Percentiles rank a stretch among this genome's conserved stretches.
Conservation (phyloP, 64 coral and sea anemone species). For the Montipora sp. region DNA sequence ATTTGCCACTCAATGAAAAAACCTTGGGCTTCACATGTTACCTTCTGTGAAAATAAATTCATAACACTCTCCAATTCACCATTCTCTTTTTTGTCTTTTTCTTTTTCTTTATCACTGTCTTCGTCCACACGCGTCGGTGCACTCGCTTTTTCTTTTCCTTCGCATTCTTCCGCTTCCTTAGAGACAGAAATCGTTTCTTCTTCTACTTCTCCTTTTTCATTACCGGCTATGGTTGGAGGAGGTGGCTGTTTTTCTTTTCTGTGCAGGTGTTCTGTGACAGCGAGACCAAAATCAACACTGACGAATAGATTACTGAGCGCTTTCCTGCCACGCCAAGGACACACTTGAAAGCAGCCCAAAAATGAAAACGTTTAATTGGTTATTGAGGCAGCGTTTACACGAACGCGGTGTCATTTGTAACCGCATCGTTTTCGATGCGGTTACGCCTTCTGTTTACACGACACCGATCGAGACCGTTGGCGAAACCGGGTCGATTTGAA, state of each 20-base stretch:
- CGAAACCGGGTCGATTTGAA: too few relatives aligned
- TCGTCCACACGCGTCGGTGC: not conserved
- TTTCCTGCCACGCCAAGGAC: too few relatives aligned
- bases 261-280: not conserved
- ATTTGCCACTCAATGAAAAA: too few relatives aligned
- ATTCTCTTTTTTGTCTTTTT: not conserved
- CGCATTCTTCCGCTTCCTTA: not conserved
- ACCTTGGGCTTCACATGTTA: not conserved
- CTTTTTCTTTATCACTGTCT: not conserved
- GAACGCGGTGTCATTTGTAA: too few relatives aligned
- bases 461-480: too few relatives aligned
- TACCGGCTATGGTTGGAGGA: not conserved
- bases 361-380: too few relatives aligned
- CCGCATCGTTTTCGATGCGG: too few relatives aligned
- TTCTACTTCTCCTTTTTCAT: not conserved
- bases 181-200: not conserved
- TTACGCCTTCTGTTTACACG: too few relatives aligned
- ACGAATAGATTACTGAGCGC: too few relatives aligned
- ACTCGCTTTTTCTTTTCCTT: not conserved
- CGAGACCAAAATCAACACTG: not conserved
- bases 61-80: not conserved
- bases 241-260: not conserved
- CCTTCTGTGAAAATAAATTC: conserved; percentile 59
- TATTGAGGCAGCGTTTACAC: too few relatives aligned
- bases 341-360: too few relatives aligned